phyloP scores from a whole-genome alignment of 2,888 invertebrate genomes.

The Andricus curvator region DNA sequence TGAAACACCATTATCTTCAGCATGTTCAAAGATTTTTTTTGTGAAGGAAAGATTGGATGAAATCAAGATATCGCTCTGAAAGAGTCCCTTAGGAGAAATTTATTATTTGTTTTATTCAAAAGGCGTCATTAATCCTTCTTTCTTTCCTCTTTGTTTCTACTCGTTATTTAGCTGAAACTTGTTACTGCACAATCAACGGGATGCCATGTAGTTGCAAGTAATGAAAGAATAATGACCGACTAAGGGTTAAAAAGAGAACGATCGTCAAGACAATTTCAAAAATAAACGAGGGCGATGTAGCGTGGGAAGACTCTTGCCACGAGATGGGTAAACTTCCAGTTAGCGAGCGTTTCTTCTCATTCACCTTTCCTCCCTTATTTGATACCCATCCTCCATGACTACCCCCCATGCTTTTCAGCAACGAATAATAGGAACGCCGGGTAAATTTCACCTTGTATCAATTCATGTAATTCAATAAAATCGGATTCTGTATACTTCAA shows the following conservation, averaged over 20 bases:
- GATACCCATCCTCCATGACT: neutral
- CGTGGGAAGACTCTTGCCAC: conserved; percentile 48
- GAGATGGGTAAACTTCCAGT: conserved; percentile 49
- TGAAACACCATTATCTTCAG: no score
- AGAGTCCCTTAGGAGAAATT: neutral
- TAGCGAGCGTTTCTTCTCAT: conserved; percentile 49
- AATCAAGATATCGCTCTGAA: neutral
- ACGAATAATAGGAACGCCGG: neutral
- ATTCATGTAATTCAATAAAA: neutral
- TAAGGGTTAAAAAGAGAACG: conserved; percentile 33
- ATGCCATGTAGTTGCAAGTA: conserved; percentile 44
- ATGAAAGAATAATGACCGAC: conserved; percentile 55
- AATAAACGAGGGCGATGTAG: conserved; percentile 51
- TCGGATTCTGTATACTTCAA: neutral
- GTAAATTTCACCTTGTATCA: neutral
- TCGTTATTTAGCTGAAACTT: conserved; percentile 26
- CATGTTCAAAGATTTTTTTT: no score
- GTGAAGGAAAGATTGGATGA: no score
- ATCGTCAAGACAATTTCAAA: conserved; percentile 39
- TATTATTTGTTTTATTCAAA: neutral
- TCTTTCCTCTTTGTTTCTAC: neutral
- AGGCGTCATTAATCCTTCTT: neutral
- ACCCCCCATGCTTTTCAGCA: conserved; percentile 1
- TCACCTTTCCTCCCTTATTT: conserved; percentile 25
- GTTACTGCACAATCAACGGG: conserved; percentile 13